Base-by-base conservation (phyloP, 2,888 invertebrate species). In the Synergus japonicus region DNA sequence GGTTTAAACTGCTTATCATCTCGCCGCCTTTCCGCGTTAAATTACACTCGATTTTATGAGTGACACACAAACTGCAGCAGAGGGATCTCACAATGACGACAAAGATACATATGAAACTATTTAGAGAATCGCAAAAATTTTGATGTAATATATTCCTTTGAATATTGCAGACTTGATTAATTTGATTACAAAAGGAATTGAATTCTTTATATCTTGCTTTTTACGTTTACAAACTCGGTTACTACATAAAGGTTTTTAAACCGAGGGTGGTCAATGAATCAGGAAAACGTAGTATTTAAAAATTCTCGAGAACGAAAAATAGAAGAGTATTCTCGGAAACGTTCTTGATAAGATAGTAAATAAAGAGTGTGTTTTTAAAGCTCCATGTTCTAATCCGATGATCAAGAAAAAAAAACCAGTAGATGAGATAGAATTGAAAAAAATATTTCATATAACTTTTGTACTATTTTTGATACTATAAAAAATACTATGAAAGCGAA, bases 41-140 rank as follows among this genome's bases (percentile, higher is more conserved):
- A 73, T 73, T 73, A 54, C 73, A 10, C 73, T 73, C 49, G 54
- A 37, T 73, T 73, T 73, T 37, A 73, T 54, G 73, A 54, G 73
- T 54, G 54, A n/a, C 73, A 54, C 49, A 69, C n/a, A 73, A 54
- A 73, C 49, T 73, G n/a, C 73, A 29, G 22, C 29, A 37, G n/a
- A 54, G 73, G 54, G 73, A 73, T 37, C 54, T 54, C 41, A 49
- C 12, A 65, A 76, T 46, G 29, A 13, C 15, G 49, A 29, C 7
- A 12, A 29, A 69, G 69, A 69, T 69, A 69, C 29, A 29, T 29
- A 29, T 49, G 46, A 46, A 69, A 29, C 29, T 69, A 49, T 69
- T 49, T 46, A 9, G 22, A 69, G 69, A 69, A 69, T 29, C 15
- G 29, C 15, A 69, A 69, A 2, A 9, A 29, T 22, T 69, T 44